These are phyloP conservation scores for Oreonectes daqikongensis DNA, from an alignment of 2,797 vertebrate species.

Conservation along the genomic window DNA sequence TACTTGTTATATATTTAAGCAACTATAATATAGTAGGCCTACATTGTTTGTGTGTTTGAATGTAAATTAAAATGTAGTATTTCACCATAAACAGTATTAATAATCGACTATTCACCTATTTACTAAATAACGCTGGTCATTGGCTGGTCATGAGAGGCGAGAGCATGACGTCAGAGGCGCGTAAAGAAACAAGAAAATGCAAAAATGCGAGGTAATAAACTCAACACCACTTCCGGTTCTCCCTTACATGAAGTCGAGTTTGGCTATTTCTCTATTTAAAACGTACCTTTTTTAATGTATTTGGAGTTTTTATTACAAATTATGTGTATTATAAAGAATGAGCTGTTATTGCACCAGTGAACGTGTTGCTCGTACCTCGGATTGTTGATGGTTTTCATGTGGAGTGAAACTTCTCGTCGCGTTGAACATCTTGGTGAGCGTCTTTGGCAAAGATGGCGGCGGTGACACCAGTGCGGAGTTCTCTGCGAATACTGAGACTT, in stretches of 20 bases:
- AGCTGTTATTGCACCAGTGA: neutral
- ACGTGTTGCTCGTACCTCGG: neutral
- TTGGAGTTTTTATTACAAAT: neutral
- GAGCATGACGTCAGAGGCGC: neutral
- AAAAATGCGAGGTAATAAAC: neutral
- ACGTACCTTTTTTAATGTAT: neutral
- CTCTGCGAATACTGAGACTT: slow-evolving; percentile 68
- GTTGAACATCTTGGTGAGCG: neutral
- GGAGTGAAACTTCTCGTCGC: neutral
- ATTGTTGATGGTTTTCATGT: neutral
- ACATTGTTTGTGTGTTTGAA: too few species aligned
- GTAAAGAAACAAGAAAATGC: slow-evolving; percentile 6
- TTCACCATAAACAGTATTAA: too few species aligned
- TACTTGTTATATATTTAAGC: neutral
- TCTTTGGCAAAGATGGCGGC: slow-evolving; percentile 84
- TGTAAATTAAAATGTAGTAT: too few species aligned
- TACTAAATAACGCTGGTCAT: neutral
- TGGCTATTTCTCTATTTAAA: neutral
- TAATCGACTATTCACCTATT: too few species aligned
- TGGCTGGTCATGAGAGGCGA: slow-evolving; percentile 23
- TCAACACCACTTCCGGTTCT: neutral
- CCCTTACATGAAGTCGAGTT: neutral
- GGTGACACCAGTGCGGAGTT: slow-evolving; percentile 68
- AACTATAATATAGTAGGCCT: too few species aligned
- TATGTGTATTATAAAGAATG: neutral